Base-by-base conservation (phyloP, 2,888 invertebrate genomes). In the Protophormia terraenovae region DNA sequence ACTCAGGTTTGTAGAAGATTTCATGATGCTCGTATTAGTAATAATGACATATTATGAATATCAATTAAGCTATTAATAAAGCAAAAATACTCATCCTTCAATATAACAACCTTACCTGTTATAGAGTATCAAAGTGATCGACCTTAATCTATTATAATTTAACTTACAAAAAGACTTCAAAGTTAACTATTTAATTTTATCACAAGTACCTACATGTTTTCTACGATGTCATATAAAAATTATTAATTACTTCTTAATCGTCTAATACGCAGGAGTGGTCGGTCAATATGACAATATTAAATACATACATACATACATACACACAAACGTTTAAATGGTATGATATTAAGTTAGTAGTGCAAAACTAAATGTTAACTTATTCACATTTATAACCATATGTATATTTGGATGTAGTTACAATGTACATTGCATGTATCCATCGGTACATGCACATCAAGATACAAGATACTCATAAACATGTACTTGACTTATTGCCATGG, bases 191-290 rank as follows among this genome's bases (percentile, higher is more conserved):
- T 19, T 53, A 5, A 24, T 16, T 53, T 53, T 53, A 24, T 14
- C 53, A 19, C 47, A 16, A 19, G 2, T 19, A 19, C 24, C 6
- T 29, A 5, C 14, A 8, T 41, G 3, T 24, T 16, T 45, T 29
- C 6, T 58, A n/a, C 22, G 6, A 27, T 58, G 72, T 62, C 45
- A 47, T 73, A 19, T 16, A 41, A 24, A 45, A 35, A 35, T 73
- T 60, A 47, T 73, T 73, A 47, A 73, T 60, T 73, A 73, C 45
- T 47, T 29, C 73, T 73, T 60, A 73, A 47, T 60, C 60, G 73
- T 47, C 22, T 32, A 62, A 47, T 22, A 62, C 5, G 6, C 5
- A 60, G 73, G 62, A 62, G 73, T 62, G 73, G 62, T 47, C 73
- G 73, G 62, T 47, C 73, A 62, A 73, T 35, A 62, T 50, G 27